Percentiles rank a stretch among this genome's conserved stretches.
phyloP scores from a whole-genome alignment of 2,888 invertebrate genomes.

The Lagria hirta region DNA sequence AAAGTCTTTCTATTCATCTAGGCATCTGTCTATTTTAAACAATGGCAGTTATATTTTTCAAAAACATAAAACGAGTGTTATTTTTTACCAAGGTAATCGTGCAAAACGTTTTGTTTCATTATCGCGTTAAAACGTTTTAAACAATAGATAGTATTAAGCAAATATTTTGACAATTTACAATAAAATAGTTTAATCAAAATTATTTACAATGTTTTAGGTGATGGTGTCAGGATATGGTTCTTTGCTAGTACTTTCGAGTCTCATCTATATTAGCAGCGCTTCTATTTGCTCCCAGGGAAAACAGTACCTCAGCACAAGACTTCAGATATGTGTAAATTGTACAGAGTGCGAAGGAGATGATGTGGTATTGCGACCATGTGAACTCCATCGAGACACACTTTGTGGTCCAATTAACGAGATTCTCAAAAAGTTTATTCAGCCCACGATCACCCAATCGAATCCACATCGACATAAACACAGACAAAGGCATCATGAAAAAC shows the following conservation, averaged over 20 bases:
- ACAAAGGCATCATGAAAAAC: slow-evolving; percentile 34
- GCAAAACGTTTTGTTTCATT: too few relatives aligned
- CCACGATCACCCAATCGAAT: slow-evolving; percentile 11
- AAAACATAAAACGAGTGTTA: too few relatives aligned
- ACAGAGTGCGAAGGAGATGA: slow-evolving; percentile 65
- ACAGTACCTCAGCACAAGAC: slow-evolving; percentile 70
- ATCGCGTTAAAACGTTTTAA: too few relatives aligned
- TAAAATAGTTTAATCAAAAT: not conserved
- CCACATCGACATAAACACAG: slow-evolving; percentile 35
- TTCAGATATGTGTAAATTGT: slow-evolving; percentile 69
- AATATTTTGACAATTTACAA: not conserved
- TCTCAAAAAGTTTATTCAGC: slow-evolving; percentile 24
- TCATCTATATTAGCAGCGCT: slow-evolving; percentile 38
- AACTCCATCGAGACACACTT: slow-evolving; percentile 72
- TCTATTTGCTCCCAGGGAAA: slow-evolving; percentile 55
- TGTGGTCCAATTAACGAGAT: slow-evolving; percentile 69
- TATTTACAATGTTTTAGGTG: slow-evolving; percentile 41
- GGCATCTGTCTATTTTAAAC: too few relatives aligned
- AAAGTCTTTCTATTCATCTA: too few relatives aligned
- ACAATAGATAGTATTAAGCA: not conserved
- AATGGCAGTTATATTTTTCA: too few relatives aligned
- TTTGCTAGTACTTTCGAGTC: slow-evolving; percentile 36
- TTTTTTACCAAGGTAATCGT: too few relatives aligned
- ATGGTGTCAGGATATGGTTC: slow-evolving; percentile 44
- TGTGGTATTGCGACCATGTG: slow-evolving; percentile 72